Evolutionary conservation across 2,113 vertebrate genomes (phyloP).

Genomic region (Bambusicola thoracicus): DNA sequence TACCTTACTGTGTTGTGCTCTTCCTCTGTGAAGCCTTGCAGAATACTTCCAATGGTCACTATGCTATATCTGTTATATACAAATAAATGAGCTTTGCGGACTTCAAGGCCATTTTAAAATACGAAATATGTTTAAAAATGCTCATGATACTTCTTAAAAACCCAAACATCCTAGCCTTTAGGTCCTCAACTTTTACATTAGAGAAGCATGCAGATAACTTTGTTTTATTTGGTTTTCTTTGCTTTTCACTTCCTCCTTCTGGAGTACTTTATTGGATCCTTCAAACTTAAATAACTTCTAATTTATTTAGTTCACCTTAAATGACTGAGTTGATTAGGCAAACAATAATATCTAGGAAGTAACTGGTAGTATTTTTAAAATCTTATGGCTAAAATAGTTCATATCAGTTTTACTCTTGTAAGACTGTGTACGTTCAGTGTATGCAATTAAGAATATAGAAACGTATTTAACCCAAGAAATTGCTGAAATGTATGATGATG

Average conservation of each 20-base stretch:
- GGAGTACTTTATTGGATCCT: conserved; percentile 67
- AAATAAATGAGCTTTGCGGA: conserved; percentile 66
- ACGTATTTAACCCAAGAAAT: background rate
- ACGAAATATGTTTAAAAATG: conserved; percentile 25
- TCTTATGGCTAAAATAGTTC: background rate
- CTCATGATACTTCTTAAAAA: background rate
- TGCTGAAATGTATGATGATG: background rate
- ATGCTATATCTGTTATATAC: conserved; percentile 33
- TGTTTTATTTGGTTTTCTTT: background rate
- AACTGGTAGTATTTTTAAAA: background rate
- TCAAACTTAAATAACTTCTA: conserved; percentile 34
- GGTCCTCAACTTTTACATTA: conserved; percentile 55
- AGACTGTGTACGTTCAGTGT: background rate
- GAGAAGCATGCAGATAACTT: conserved; percentile 52
- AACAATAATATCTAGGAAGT: background rate
- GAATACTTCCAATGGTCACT: conserved; percentile 61
- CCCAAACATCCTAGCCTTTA: conserved; percentile 37
- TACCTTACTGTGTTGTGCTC: conserved; percentile 49
- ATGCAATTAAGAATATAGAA: background rate
- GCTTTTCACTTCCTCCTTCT: conserved; percentile 1
- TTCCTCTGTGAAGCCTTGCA: conserved; percentile 60
- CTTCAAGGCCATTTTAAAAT: conserved; percentile 66
- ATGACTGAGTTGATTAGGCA: background rate
- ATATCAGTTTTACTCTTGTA: background rate
- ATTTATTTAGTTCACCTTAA: background rate